Evolutionary conservation across 2,888 invertebrate species (phyloP).

Genomic region (Chrysotoxum bicinctum): DNA sequence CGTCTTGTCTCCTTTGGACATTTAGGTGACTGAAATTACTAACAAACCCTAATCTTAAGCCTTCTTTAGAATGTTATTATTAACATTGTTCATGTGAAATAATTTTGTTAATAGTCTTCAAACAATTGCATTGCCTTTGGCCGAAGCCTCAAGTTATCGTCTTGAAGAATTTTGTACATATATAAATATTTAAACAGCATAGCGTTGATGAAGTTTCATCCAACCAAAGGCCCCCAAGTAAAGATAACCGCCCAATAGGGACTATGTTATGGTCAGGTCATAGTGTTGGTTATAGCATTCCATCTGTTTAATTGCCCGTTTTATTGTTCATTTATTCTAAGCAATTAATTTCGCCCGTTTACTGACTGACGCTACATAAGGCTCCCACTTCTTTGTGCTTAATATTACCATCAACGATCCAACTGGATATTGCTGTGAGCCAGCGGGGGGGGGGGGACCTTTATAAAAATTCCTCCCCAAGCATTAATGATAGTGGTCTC

Average conservation of each 20-base stretch:
- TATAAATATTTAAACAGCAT: not conserved
- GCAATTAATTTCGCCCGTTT: conserved; percentile 65
- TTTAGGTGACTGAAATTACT: too few relatives aligned
- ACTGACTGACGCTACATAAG: conserved; percentile 5
- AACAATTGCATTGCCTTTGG: not conserved
- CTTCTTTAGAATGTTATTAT: too few relatives aligned
- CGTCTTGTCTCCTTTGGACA: too few relatives aligned
- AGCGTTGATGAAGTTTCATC: not conserved
- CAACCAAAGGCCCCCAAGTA: not conserved
- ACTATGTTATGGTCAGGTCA: conserved; percentile 16
- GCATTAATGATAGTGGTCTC: not conserved
- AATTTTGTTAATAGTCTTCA: not conserved
- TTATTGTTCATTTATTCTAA: conserved; percentile 69
- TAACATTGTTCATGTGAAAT: not conserved
- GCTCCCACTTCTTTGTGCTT: not conserved
- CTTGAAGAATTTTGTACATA: not conserved
- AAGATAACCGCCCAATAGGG: conserved; percentile 4
- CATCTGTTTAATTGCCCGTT: conserved; percentile 63
- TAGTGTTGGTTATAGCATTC: conserved; percentile 47
- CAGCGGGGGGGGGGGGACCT: not conserved
- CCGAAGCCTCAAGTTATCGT: not conserved
- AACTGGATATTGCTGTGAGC: not conserved
- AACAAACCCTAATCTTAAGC: too few relatives aligned
- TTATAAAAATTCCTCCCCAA: conserved; percentile 15
- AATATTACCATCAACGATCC: not conserved